phyloP scores from a whole-genome alignment of 2,113 vertebrate genomes.

The Stigmatopora nigra region DNA sequence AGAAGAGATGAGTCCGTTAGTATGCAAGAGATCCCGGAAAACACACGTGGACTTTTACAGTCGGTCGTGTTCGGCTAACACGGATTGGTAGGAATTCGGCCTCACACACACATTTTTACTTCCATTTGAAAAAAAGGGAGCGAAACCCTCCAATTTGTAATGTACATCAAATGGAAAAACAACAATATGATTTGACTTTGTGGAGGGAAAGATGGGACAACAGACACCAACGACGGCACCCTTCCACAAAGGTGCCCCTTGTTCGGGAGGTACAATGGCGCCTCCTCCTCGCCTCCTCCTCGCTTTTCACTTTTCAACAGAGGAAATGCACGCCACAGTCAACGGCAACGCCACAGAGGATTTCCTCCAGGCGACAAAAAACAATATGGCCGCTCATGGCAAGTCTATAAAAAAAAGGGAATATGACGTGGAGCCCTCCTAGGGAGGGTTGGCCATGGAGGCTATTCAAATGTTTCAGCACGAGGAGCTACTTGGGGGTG shows the following conservation, averaged over 20 bases:
- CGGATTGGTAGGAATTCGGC: too few species aligned
- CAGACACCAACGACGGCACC: conserved; percentile 1
- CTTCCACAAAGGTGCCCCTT: conserved; percentile 49
- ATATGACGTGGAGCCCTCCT: conserved; percentile 16
- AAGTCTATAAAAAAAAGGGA: conserved; percentile 12
- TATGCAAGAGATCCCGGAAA: too few species aligned
- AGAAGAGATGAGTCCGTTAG: neutral
- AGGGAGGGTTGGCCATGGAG: neutral
- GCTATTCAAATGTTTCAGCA: conserved; percentile 15
- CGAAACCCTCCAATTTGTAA: too few species aligned
- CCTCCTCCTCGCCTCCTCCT: conserved; percentile 1
- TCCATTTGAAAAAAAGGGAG: too few species aligned
- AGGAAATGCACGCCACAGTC: conserved; percentile 13
- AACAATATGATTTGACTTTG: too few species aligned
- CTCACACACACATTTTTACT: too few species aligned
- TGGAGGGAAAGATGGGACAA: neutral
- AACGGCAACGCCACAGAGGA: conserved; percentile 35
- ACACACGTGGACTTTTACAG: too few species aligned
- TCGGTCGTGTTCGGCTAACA: too few species aligned
- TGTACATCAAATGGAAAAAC: too few species aligned
- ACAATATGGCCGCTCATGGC: conserved; percentile 39
- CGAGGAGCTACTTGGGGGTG: conserved; percentile 24
- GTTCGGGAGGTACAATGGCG: conserved; percentile 44
- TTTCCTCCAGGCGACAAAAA: conserved; percentile 42
- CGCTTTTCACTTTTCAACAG: conserved; percentile 12